Conservation (phyloP, 2,888 invertebrate genomes). For the Drosophila multiciliata region DNA sequence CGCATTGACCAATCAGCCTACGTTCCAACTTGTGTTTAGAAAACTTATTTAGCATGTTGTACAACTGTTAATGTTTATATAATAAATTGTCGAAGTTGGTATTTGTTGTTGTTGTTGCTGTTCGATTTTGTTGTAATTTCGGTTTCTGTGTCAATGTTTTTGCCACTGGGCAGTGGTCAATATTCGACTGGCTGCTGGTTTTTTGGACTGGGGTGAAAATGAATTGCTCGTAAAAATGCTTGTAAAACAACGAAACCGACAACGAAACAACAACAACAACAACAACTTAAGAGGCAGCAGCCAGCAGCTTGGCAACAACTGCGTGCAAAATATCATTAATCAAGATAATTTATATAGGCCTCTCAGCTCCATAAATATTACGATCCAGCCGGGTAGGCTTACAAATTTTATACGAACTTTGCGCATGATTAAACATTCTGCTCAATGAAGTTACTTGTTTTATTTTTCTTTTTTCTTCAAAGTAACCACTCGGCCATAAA, state of each 20-base stretch:
- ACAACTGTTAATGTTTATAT: conserved; percentile 30
- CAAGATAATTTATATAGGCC: conserved; percentile 77
- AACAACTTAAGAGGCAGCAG: not conserved
- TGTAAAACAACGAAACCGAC: conserved; percentile 66
- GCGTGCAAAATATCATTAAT: conserved; percentile 80
- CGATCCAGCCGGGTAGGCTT: conserved; percentile 43
- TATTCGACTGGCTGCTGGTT: conserved; percentile 58
- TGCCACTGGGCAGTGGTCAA: conserved; percentile 65
- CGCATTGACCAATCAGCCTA: conserved; percentile 19
- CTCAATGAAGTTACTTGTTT: conserved; percentile 42
- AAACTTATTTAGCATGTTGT: conserved; percentile 28
- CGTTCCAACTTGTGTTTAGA: not conserved
- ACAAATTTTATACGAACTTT: conserved; percentile 52
- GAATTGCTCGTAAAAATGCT: conserved; percentile 77
- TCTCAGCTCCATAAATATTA: conserved; percentile 68
- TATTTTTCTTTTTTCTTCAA: not conserved
- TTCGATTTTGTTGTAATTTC: conserved; percentile 33
- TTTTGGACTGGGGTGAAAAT: conserved; percentile 60
- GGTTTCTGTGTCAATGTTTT: conserved; percentile 72
- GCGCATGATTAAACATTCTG: conserved; percentile 73
- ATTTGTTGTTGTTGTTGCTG: conserved; percentile 14
- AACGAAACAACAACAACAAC: conserved; percentile 33
- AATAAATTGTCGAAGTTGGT: conserved; percentile 38
- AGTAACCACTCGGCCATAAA: conserved; percentile 30
- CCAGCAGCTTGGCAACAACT: conserved; percentile 61